Evolutionary conservation across 2,113 vertebrate species (phyloP).

Genomic region (Egretta garzetta): DNA sequence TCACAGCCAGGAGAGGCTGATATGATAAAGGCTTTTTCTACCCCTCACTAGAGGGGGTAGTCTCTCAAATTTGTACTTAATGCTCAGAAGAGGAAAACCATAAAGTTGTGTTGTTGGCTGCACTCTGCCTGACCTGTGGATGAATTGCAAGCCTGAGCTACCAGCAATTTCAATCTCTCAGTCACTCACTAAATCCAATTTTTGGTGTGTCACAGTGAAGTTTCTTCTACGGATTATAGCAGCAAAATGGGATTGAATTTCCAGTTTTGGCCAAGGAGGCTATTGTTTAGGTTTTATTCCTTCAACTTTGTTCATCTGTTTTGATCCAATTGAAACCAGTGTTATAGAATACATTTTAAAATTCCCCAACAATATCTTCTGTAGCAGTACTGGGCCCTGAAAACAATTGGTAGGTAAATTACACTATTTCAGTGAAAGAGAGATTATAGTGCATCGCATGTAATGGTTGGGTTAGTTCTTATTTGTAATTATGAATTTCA

Average conservation of each 20-base stretch:
- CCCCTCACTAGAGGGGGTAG: neutral
- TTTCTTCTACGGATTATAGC: conserved; percentile 25
- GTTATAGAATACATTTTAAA: neutral
- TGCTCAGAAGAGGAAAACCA: neutral
- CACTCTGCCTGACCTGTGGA: conserved; percentile 17
- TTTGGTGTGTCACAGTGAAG: neutral
- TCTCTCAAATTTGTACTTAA: neutral
- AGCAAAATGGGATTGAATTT: conserved; percentile 18
- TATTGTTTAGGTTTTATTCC: neutral
- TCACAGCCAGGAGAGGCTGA: neutral
- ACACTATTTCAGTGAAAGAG: neutral
- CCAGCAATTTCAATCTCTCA: neutral
- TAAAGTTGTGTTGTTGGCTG: neutral
- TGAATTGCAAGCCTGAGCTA: conserved; percentile 19
- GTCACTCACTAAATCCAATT: neutral
- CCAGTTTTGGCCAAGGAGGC: neutral
- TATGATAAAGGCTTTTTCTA: neutral
- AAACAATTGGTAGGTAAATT: neutral
- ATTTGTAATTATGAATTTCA: neutral
- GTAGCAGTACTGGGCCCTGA: neutral
- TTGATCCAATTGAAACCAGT: neutral
- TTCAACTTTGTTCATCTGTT: neutral
- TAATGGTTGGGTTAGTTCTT: neutral
- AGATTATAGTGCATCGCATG: neutral
- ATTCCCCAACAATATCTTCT: neutral